Evolutionary conservation across 2,113 vertebrate species (phyloP).

Genomic region (Marmota monax): DNA sequence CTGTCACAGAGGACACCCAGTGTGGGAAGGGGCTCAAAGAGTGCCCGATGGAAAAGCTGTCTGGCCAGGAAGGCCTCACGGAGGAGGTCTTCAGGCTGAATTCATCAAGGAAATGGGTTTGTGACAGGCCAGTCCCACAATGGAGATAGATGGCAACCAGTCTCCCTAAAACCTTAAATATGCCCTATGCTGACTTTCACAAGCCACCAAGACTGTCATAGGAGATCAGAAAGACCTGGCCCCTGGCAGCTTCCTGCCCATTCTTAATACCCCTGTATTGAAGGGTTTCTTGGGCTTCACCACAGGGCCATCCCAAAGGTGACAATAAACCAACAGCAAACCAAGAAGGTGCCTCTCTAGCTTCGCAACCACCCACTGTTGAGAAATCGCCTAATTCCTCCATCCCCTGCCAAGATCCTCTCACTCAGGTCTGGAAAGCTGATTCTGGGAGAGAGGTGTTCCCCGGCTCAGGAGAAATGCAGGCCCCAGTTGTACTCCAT

Average conservation of each 20-base stretch:
- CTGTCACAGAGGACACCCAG: neutral
- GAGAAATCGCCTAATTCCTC: neutral
- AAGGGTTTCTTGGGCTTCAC: neutral
- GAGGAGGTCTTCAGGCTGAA: neutral
- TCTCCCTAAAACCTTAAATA: neutral
- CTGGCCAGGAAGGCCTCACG: neutral
- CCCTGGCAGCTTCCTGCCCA: neutral
- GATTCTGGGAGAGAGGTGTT: rapidly evolving
- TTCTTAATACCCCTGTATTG: neutral
- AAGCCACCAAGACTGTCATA: neutral
- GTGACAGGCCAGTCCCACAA: neutral
- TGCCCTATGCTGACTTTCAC: neutral
- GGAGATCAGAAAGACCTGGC: neutral
- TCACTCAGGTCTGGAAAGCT: neutral
- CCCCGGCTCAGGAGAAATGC: neutral
- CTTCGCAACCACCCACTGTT: no score
- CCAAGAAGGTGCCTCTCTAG: neutral
- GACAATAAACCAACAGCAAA: neutral
- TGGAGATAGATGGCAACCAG: neutral
- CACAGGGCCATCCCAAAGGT: neutral
- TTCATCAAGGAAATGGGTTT: neutral
- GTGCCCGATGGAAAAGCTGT: neutral
- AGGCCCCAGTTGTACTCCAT: neutral
- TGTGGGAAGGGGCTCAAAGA: rapidly evolving
- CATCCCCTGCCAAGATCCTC: no score